These are phyloP conservation scores for Gasterosteus aculeatus DNA, from an alignment of 2,113 vertebrate genomes.

Conservation along the genomic window DNA sequence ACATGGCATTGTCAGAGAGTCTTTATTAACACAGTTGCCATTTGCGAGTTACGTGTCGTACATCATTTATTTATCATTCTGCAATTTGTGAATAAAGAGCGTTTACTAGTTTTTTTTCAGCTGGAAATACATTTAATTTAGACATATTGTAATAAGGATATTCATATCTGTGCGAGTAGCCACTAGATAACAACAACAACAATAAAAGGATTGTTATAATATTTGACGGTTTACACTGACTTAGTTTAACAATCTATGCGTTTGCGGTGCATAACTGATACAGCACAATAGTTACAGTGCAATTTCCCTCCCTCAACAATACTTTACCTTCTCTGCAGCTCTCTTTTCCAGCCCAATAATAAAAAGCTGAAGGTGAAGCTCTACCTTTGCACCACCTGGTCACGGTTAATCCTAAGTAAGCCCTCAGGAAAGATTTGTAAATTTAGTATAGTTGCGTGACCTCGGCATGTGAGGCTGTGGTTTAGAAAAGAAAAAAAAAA, in stretches of 20 bases:
- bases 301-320: conserved; percentile 34
- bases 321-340: not conserved
- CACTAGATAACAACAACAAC: no score
- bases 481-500: conserved; percentile 15
- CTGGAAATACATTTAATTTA: not conserved
- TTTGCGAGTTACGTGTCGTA: not conserved
- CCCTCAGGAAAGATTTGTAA: conserved; percentile 37
- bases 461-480: conserved; percentile 41
- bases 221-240: no score
- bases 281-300: conserved; percentile 36
- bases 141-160: no score
- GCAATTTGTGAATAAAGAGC: not conserved
- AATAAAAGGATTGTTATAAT: no score
- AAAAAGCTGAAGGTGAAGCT: conserved; percentile 17
- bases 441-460: conserved; percentile 27
- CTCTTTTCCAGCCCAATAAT: conserved; percentile 14
- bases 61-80: not conserved
- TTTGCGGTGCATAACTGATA: not conserved
- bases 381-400: conserved; percentile 57
- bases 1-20: not conserved
- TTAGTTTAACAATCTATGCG: no score
- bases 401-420: conserved; percentile 27
- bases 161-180: no score
- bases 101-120: not conserved
- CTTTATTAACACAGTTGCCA: not conserved